phyloP scores from a whole-genome alignment of 2,113 vertebrate species.

The Thermophis baileyi region DNA sequence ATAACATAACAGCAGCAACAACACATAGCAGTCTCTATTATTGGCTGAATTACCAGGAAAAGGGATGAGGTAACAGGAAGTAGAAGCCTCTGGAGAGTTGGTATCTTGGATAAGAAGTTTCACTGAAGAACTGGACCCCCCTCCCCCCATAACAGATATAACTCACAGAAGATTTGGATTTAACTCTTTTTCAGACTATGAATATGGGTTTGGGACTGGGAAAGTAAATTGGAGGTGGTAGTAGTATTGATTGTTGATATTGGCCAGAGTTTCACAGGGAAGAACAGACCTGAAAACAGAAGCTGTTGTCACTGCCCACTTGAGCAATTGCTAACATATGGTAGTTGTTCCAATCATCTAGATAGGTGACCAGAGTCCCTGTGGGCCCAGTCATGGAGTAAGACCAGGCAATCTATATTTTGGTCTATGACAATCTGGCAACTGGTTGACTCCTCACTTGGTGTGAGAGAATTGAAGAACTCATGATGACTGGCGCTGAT shows the following conservation, averaged over 20 bases:
- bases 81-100: background rate
- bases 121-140: background rate
- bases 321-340: background rate
- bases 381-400: background rate
- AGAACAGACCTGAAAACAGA: background rate
- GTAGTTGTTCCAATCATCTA: background rate
- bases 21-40: background rate
- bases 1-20: background rate
- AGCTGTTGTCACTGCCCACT: background rate
- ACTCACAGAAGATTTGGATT: background rate
- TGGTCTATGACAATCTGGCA: background rate
- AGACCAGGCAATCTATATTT: background rate
- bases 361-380: background rate
- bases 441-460: background rate
- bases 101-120: background rate
- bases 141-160: background rate
- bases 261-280: background rate
- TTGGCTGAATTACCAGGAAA: background rate
- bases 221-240: background rate
- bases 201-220: background rate
- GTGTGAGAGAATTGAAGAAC: background rate
- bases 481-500: background rate
- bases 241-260: background rate
- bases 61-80: background rate
- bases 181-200: background rate